Conservation (phyloP, 2,113 vertebrate genomes). For the Arenaria interpres region DNA sequence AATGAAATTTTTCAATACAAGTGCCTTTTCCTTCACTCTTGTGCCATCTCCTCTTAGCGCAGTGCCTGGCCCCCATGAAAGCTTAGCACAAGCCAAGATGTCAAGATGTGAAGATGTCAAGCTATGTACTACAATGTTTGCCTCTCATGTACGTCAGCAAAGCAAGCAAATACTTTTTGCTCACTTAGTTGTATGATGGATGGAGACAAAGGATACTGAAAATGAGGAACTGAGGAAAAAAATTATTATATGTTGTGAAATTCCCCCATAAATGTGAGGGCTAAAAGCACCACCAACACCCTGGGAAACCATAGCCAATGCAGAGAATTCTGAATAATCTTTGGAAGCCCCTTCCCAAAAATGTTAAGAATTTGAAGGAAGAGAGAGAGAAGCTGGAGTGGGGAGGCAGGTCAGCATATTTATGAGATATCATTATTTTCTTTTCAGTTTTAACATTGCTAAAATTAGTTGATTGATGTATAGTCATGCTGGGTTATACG, state of each 20-base stretch:
- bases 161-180: not conserved
- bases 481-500: constrained; percentile 63
- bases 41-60: not conserved
- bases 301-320: not conserved
- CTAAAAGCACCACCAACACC: not conserved
- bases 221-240: not conserved
- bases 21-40: not conserved
- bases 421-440: constrained; percentile 44
- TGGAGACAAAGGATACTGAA: not conserved
- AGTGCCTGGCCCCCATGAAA: not conserved
- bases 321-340: not conserved
- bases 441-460: constrained; percentile 58
- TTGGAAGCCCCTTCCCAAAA: not conserved
- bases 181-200: not conserved
- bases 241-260: not conserved
- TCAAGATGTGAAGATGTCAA: not conserved
- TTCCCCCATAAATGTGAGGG: not conserved
- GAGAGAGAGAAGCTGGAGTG: not conserved
- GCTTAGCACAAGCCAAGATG: not conserved
- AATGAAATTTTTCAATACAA: not conserved
- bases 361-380: not conserved
- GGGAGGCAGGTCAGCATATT: not conserved
- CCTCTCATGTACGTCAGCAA: not conserved
- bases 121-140: not conserved
- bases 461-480: constrained; percentile 71